Base-by-base conservation (phyloP, 1,140 invertebrate genomes). In the Pomacea maculata region DNA sequence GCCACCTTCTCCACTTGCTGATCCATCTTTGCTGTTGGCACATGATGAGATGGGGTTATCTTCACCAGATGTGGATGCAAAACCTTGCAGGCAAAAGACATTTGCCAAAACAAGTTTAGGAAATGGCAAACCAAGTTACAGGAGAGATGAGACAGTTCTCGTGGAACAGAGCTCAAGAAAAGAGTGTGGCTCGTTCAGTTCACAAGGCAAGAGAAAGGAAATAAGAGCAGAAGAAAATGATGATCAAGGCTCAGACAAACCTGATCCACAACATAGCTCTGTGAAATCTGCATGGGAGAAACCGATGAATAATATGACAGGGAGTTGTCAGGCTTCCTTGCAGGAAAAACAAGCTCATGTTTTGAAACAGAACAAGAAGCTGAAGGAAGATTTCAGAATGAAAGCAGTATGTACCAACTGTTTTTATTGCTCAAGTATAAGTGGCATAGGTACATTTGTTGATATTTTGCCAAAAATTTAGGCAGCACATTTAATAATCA, bases 381-480 rank as follows among this genome's bases (percentile, higher is more conserved):
- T 89, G 29, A 86, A 87, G 67, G 87, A 89, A 12, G 86, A 89
- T 45, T 89, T 87, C 82, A 79, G 79, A 29, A 86, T 80, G 77
- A 88, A 86, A 78, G 80, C 86, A 83, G 86, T 85, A 73, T 78
- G 75, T 84, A 63, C 55, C 19, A 17, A n/a, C 25, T 7, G 57
- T n/a, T 10, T 76, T 57, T 68, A 19, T 45, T 45, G 34, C 34
- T 45, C 6, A 45, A 45, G 6, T 4, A 45, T 45, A 45, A 45
- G 34, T 45, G 34, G 34, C 34, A 45, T 45, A 45, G 34, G 34
- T 45, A 45, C 6, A 45, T 45, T 45, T 45, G 34, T 45, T 45
- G 3, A 2, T 45, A 45, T 45, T 45, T 45, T 45, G 34, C 34
- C 34, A 4, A 45, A 45, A 45, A 45, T 45, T 45, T 4, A 45